These are phyloP conservation scores for Carpatolechia fugitivella DNA, from an alignment of 2,888 invertebrate genomes.

Conservation along the genomic window DNA sequence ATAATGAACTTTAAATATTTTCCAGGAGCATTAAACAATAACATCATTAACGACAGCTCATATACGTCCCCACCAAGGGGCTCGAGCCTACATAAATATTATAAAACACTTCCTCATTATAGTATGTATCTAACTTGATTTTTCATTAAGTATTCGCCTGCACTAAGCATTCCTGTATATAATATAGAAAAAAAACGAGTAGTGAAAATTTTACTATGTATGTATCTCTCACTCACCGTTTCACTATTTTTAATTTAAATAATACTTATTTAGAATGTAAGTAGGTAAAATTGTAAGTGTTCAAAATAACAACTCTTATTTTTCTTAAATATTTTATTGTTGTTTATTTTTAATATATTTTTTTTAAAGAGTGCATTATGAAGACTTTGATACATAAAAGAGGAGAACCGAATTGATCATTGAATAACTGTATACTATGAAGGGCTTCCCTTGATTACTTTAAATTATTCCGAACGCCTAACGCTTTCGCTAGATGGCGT, in stretches of 20 bases:
- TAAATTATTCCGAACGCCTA: too few species aligned
- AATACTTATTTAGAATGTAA: constrained; percentile 34
- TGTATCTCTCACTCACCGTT: constrained; percentile 65
- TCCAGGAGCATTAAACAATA: too few species aligned
- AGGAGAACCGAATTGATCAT: too few species aligned
- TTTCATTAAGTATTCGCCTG: constrained; percentile 33
- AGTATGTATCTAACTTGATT: constrained; percentile 23
- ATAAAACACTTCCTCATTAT: constrained; percentile 24
- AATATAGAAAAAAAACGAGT: constrained; percentile 43
- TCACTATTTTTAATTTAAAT: constrained; percentile 58
- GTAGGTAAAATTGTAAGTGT: constrained; percentile 9
- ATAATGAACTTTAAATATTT: too few species aligned
- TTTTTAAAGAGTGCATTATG: too few species aligned
- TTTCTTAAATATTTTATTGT: neutral
- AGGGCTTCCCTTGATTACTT: too few species aligned
- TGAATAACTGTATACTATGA: too few species aligned
- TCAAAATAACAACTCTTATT: neutral
- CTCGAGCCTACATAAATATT: neutral
- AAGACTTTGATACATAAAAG: too few species aligned
- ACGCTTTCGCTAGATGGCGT: too few species aligned
- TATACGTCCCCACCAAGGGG: too few species aligned
- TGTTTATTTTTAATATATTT: neutral
- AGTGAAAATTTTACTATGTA: constrained; percentile 61
- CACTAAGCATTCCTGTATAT: constrained; percentile 60
- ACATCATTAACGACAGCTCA: too few species aligned